Evolutionary conservation across 2,797 vertebrate species (phyloP).

Genomic region (Thalassophryne amazonica): DNA sequence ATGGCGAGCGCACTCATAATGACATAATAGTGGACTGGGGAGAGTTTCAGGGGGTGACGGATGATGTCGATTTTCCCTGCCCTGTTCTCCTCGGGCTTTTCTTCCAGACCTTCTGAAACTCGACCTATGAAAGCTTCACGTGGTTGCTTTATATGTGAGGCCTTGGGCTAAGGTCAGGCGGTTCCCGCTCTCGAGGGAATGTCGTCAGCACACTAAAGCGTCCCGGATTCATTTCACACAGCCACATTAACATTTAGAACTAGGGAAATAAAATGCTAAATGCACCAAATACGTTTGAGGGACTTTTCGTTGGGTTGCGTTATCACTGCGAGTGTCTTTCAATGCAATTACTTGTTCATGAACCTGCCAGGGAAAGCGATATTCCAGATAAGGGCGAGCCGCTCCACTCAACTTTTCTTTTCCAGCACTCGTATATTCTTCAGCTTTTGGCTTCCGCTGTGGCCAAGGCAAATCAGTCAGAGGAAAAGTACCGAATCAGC

Average conservation of each 20-base stretch:
- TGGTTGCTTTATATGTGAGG: conserved; percentile 31
- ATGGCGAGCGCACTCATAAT: conserved; percentile 47
- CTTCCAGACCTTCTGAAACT: conserved; percentile 28
- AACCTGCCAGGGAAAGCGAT: conserved; percentile 68
- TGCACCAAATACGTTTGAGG: conserved; percentile 2
- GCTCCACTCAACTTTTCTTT: conserved; percentile 59
- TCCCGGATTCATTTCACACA: neutral
- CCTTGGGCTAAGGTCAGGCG: conserved; percentile 13
- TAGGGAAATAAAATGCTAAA: neutral
- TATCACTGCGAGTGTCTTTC: conserved; percentile 25
- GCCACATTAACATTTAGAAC: conserved; percentile 14
- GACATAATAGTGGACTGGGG: conserved; percentile 61
- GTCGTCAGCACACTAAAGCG: neutral
- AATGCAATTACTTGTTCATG: conserved; percentile 50
- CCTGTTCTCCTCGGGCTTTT: conserved; percentile 15
- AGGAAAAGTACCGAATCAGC: conserved; percentile 60
- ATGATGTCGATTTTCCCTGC: conserved; percentile 59
- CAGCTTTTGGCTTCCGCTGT: conserved; percentile 58
- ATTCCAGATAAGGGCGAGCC: conserved; percentile 66
- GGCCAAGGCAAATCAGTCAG: conserved; percentile 64
- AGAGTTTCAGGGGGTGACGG: conserved; percentile 46
- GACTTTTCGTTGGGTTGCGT: neutral
- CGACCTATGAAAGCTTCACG: conserved; percentile 34
- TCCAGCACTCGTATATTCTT: conserved; percentile 63
- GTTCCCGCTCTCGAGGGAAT: neutral